Evolutionary conservation across 2,888 invertebrate species (phyloP), one percentile per base, ranked within the genome.

Genomic region (Chrysolina haemoptera): DNA sequence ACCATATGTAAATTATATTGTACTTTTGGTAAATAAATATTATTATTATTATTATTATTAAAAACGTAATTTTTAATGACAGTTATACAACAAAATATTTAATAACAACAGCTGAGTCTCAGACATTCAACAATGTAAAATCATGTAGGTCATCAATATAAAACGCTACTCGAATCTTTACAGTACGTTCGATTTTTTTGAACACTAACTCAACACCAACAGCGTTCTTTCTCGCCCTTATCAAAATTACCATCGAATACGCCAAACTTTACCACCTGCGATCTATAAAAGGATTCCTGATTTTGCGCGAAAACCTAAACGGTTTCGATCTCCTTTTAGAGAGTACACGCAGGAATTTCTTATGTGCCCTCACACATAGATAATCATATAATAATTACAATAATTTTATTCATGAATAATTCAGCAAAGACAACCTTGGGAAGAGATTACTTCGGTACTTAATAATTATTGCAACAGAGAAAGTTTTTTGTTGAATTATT

Each of bases 331-430:
- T 59, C 59, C 59, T 59, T 59, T 59, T 59, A n/a, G 10, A 59
- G 59, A 59, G 35, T 8, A 22, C 59, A 59, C 11, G 59, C 53
- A 59, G 59, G 59, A 59, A 59, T 59, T 35, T 59, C 59, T 59
- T 59, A 59, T 59, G n/a, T 59, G 59, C 59, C 59, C 59, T 59
- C 59, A 59, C 59, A 35, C 59, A 59, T 27, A 27, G 59, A 59
- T 59, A 59, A 35, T 35, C 59, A 27, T 35, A 35, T n/a, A 14
- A 59, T 59, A 27, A 59, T 59, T 59, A 27, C n/a, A 59, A 0
- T 59, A 59, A 16, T 59, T 59, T 3, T 10, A 1, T 59, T 35
- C n/a, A 59, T 59, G 59, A 59, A 59, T 59, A 59, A 59, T 59
- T 14, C 59, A 35, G 59, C n/a, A 59, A 14, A 1, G 55, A 22